Percentiles rank a stretch among this genome's conserved stretches.
Conservation (phyloP, 2,888 invertebrate genomes). For the Tineola bisselliella region DNA sequence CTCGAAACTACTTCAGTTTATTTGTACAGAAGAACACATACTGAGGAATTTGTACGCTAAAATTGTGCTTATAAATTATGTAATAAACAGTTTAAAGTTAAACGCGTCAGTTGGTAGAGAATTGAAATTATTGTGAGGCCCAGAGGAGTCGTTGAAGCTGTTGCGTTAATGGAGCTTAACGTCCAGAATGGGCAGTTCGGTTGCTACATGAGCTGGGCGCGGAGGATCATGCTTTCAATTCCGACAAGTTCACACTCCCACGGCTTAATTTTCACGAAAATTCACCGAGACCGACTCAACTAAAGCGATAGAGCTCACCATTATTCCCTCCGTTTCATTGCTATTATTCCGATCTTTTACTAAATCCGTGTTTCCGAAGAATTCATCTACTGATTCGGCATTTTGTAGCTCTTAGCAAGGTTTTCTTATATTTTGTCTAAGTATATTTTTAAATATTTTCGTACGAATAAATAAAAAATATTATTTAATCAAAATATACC, state of each 20-base stretch:
- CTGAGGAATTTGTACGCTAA: not conserved
- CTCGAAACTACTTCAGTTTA: not conserved
- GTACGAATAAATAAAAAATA: too few species aligned
- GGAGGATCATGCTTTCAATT: conserved; percentile 2
- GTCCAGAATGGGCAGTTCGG: not conserved
- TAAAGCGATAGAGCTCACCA: conserved; percentile 32
- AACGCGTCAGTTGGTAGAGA: not conserved
- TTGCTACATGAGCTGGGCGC: conserved; percentile 1
- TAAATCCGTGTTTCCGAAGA: conserved; percentile 23
- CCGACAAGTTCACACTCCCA: conserved; percentile 7
- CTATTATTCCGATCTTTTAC: conserved; percentile 28
- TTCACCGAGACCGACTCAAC: conserved; percentile 27
- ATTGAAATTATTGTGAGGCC: conserved; percentile 5
- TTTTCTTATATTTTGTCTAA: too few species aligned
- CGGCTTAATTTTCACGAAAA: conserved; percentile 38
- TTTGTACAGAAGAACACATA: not conserved
- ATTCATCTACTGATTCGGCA: conserved; percentile 13
- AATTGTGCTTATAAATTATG: not conserved
- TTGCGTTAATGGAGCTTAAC: conserved; percentile 10
- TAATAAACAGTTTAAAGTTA: not conserved
- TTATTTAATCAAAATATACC: too few species aligned
- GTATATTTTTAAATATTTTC: too few species aligned
- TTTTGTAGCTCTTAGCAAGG: not conserved
- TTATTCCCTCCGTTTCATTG: conserved; percentile 28
- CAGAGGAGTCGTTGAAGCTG: conserved; percentile 11